Percentiles rank a stretch among this genome's conserved stretches.
These are phyloP conservation scores for Desoria tigrina DNA, from an alignment of 2,888 invertebrate species.

Conservation along the genomic window DNA sequence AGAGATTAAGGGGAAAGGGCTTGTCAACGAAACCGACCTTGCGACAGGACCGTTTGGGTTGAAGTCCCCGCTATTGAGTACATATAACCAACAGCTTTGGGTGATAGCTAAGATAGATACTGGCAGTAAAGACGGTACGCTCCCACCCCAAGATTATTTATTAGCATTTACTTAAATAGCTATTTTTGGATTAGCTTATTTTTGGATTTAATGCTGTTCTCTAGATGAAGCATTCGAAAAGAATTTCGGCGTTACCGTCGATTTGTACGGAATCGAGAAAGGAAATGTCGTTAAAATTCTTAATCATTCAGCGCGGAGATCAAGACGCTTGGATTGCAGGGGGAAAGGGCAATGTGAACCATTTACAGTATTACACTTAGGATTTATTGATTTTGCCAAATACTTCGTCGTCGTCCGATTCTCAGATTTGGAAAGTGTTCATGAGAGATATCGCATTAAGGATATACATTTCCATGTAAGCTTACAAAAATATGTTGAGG, in stretches of 20 bases:
- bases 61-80: constrained; percentile 79
- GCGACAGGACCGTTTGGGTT: constrained; percentile 75
- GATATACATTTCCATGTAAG: constrained; percentile 83
- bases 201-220: too few species aligned
- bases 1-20: constrained; percentile 62
- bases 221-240: constrained; percentile 87
- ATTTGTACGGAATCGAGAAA: constrained; percentile 47
- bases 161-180: too few species aligned
- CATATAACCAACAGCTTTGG: constrained; percentile 92
- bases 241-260: constrained; percentile 79
- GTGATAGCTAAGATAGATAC: constrained; percentile 81
- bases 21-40: constrained; percentile 56
- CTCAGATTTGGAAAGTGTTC: constrained; percentile 79
- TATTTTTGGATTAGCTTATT: too few species aligned
- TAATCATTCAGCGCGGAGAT: constrained; percentile 58
- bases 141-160: too few species aligned
- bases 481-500: too few species aligned
- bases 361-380: constrained; percentile 83
- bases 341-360: constrained; percentile 68
- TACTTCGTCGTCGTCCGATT: constrained; percentile 83
- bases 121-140: constrained; percentile 78
- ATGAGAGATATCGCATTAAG: constrained; percentile 78
- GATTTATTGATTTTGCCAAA: constrained; percentile 82
- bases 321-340: constrained; percentile 78
- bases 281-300: constrained; percentile 48